Conservation (phyloP, 2,797 vertebrate species). For the Enoplosus armatus region DNA sequence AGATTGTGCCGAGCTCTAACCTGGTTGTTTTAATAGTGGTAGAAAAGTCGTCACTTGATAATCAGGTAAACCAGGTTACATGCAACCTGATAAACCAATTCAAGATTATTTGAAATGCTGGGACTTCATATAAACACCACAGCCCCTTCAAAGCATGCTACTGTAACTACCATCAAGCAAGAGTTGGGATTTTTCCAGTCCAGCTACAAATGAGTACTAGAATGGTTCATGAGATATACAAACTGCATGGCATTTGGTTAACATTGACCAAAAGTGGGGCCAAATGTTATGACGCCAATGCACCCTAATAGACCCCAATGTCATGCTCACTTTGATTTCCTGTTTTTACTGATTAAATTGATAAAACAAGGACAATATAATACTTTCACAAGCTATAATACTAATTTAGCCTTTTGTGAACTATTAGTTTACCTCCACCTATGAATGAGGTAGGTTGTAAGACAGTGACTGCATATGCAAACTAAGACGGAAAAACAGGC, state of each 20-base stretch:
- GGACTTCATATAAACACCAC: background rate
- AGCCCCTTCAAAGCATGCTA: background rate
- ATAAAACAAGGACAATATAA: background rate
- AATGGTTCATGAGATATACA: background rate
- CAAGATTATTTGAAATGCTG: background rate
- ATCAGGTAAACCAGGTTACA: constrained; percentile 2
- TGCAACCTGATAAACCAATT: background rate
- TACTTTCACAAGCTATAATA: background rate
- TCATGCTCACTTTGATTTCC: background rate
- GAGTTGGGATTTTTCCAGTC: background rate
- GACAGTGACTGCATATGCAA: background rate
- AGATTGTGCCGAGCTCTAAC: background rate
- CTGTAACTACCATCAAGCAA: background rate
- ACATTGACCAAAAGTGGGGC: background rate
- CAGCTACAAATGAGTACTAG: background rate
- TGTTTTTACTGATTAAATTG: background rate
- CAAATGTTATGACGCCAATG: background rate
- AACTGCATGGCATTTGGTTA: background rate
- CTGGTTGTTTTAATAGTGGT: background rate
- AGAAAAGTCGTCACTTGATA: background rate
- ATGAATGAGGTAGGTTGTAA: background rate
- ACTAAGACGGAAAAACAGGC: background rate
- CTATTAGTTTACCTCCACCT: background rate
- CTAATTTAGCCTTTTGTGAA: background rate
- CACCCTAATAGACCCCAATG: background rate